Conservation (phyloP, 2,797 vertebrate genomes). For the Todus mexicanus region DNA sequence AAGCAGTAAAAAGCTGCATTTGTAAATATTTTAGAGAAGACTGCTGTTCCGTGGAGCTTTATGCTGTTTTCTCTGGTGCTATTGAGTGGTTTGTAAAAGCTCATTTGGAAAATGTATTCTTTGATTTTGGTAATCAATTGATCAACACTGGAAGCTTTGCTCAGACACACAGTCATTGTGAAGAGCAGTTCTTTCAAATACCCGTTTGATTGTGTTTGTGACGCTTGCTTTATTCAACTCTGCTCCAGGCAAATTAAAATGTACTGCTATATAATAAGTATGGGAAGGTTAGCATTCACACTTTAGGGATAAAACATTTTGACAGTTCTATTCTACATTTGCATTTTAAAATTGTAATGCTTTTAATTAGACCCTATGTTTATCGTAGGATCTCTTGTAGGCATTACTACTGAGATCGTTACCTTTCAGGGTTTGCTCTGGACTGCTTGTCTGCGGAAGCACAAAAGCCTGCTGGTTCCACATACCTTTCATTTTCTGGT, state of each 20-base stretch:
- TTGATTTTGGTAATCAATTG: constrained; percentile 54
- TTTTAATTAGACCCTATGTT: constrained; percentile 47
- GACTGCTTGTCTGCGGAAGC: neutral
- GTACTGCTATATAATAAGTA: constrained; percentile 39
- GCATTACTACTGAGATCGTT: constrained; percentile 1
- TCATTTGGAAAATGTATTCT: constrained; percentile 41
- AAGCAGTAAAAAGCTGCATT: constrained; percentile 51
- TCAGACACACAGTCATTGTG: neutral
- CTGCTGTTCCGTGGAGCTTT: neutral
- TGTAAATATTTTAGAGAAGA: constrained; percentile 42
- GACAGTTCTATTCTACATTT: constrained; percentile 54
- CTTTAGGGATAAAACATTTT: constrained; percentile 60
- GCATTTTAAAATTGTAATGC: constrained; percentile 31
- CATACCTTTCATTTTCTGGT: neutral
- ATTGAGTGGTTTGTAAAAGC: constrained; percentile 4
- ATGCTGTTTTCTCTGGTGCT: neutral
- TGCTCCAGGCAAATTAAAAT: constrained; percentile 53
- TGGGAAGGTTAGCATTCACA: constrained; percentile 37
- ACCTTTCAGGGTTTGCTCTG: constrained; percentile 25
- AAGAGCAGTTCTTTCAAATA: constrained; percentile 29
- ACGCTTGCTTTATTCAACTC: constrained; percentile 28
- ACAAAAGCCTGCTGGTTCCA: neutral
- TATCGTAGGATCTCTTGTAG: neutral
- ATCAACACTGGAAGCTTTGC: constrained; percentile 37
- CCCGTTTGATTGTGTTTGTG: constrained; percentile 35